Evolutionary conservation across 2,797 vertebrate genomes (phyloP).

Genomic region (Allochrocebus solatus): DNA sequence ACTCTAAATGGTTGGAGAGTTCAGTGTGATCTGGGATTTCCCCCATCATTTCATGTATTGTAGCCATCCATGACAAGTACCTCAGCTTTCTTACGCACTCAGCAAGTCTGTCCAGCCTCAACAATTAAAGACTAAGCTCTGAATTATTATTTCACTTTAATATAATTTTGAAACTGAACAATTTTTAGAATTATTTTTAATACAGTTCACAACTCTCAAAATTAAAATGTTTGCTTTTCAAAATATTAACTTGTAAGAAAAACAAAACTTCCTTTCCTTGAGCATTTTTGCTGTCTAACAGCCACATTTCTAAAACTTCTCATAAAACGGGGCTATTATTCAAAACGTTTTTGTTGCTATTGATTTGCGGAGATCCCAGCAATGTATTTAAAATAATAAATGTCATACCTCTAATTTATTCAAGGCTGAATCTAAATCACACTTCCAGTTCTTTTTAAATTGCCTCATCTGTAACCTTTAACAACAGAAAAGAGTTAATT

Average conservation of each 20-base stretch:
- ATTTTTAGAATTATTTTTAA: slow-evolving; percentile 6
- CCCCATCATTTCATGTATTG: background rate
- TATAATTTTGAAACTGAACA: background rate
- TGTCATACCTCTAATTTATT: slow-evolving; percentile 86
- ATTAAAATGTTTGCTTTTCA: slow-evolving; percentile 18
- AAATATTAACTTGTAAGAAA: slow-evolving; percentile 26
- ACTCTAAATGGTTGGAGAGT: background rate
- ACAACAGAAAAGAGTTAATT: slow-evolving; percentile 57
- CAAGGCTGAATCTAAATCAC: slow-evolving; percentile 82
- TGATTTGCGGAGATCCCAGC: background rate
- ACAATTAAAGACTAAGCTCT: background rate
- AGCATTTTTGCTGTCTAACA: background rate
- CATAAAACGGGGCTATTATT: background rate
- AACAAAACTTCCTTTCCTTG: slow-evolving; percentile 16
- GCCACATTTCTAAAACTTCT: slow-evolving; percentile 32
- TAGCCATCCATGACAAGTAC: background rate
- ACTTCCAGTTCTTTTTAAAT: slow-evolving; percentile 77
- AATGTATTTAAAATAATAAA: slow-evolving; percentile 27
- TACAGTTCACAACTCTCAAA: slow-evolving; percentile 12
- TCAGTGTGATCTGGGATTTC: background rate
- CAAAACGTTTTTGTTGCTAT: background rate
- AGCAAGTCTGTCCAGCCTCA: background rate
- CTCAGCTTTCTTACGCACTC: background rate
- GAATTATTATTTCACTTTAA: background rate
- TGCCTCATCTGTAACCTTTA: slow-evolving; percentile 80